These are phyloP conservation scores for Corythaixoides concolor DNA, from an alignment of 2,113 vertebrate genomes.

Conservation along the genomic window DNA sequence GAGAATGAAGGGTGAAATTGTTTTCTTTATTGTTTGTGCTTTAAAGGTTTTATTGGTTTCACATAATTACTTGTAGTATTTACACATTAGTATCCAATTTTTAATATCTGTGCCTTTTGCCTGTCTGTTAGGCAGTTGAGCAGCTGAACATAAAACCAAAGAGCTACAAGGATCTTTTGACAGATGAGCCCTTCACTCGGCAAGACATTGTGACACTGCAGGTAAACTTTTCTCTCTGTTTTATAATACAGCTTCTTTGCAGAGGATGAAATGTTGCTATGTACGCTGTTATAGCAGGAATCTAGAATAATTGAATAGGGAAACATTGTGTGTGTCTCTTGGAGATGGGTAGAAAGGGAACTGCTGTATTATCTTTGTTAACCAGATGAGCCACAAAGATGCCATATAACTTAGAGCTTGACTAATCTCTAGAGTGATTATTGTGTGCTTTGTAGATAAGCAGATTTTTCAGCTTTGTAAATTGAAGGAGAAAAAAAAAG, in stretches of 20 bases:
- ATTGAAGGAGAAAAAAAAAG: not conserved
- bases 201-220: slow-evolving; percentile 92
- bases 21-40: not conserved
- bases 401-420: not conserved
- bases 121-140: slow-evolving; percentile 81
- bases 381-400: not conserved
- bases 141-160: slow-evolving; percentile 97
- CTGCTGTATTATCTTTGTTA: not conserved
- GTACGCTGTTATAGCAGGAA: not conserved
- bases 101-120: not conserved
- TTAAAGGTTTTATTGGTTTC: not conserved
- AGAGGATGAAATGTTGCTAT: not conserved
- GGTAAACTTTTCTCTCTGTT: slow-evolving; percentile 64
- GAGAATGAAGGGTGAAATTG: not conserved
- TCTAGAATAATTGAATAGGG: not conserved
- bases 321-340: not conserved
- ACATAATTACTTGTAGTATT: not conserved
- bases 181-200: slow-evolving; percentile 89
- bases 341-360: not conserved
- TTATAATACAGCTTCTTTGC: not conserved
- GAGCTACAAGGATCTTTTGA: slow-evolving; percentile 90
- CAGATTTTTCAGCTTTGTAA: not conserved
- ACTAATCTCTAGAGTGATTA: not conserved
- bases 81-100: not conserved
- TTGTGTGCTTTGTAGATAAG: not conserved